Evolutionary conservation across 2,888 invertebrate species (phyloP).

Genomic region (Drosophila infuscata): DNA sequence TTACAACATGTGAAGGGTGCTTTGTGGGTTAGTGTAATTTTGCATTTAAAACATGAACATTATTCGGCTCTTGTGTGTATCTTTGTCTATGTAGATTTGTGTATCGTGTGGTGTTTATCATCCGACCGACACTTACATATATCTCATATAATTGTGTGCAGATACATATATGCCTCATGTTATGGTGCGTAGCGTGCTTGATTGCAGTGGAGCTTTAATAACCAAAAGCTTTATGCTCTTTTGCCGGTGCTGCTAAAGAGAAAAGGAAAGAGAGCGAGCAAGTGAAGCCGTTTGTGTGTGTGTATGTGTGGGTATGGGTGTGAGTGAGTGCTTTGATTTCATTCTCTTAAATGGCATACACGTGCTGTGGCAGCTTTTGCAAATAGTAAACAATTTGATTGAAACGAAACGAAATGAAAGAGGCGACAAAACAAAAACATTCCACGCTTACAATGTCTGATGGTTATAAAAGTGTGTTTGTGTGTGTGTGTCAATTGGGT

Average conservation of each 20-base stretch:
- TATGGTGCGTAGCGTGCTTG: constrained; percentile 71
- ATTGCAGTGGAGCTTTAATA: constrained; percentile 62
- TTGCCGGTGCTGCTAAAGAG: constrained; percentile 69
- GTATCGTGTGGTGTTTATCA: constrained; percentile 21
- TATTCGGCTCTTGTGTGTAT: constrained; percentile 10
- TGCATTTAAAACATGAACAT: constrained; percentile 8
- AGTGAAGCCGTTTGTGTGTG: constrained; percentile 10
- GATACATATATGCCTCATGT: constrained; percentile 55
- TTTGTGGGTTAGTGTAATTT: constrained; percentile 32
- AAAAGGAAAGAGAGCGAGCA: constrained; percentile 27
- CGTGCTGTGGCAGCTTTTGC: constrained; percentile 65
- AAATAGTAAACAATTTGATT: constrained; percentile 75
- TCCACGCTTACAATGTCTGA: constrained; percentile 47
- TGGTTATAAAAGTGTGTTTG: constrained; percentile 21
- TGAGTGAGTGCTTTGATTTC: background rate
- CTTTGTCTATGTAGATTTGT: constrained; percentile 22
- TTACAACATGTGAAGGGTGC: constrained; percentile 11
- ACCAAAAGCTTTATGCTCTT: constrained; percentile 66
- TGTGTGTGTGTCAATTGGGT: constrained; percentile 45
- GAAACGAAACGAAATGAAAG: constrained; percentile 30
- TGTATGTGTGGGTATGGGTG: background rate
- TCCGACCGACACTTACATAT: constrained; percentile 66
- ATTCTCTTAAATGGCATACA: constrained; percentile 54
- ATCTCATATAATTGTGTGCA: constrained; percentile 54
- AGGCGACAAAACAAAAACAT: constrained; percentile 56